Evolutionary conservation across 2,797 vertebrate genomes (phyloP).

Genomic region (Oreochromis grahami): DNA sequence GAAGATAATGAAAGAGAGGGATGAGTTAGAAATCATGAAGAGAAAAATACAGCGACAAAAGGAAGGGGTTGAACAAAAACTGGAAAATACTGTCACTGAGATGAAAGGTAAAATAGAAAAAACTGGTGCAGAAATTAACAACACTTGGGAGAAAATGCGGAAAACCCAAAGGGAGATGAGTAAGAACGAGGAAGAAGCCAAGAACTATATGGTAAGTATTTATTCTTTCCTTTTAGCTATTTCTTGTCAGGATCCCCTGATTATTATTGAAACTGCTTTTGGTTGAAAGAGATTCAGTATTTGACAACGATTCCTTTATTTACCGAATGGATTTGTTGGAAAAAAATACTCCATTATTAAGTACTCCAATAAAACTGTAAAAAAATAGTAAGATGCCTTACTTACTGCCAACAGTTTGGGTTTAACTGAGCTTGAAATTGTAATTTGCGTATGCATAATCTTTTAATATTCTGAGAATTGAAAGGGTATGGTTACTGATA

Average conservation of each 20-base stretch:
- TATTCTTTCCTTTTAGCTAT: neutral
- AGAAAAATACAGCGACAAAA: constrained; percentile 42
- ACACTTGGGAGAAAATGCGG: constrained; percentile 20
- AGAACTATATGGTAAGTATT: constrained; percentile 33
- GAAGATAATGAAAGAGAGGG: constrained; percentile 48
- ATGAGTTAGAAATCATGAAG: constrained; percentile 59
- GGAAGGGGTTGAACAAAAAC: constrained; percentile 31
- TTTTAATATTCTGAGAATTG: neutral
- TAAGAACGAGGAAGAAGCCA: constrained; percentile 30
- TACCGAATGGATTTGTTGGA: neutral
- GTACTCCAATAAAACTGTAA: neutral
- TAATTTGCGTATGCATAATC: neutral
- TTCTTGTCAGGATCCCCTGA: neutral
- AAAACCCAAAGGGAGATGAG: constrained; percentile 2
- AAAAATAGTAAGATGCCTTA: neutral
- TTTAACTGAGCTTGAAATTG: neutral
- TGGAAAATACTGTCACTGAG: constrained; percentile 5
- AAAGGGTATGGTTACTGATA: neutral
- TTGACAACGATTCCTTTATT: neutral
- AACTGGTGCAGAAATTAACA: constrained; percentile 20
- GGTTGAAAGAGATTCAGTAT: neutral
- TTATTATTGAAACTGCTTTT: neutral
- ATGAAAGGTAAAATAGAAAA: constrained; percentile 38
- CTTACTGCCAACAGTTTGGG: neutral
- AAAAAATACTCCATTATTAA: neutral